Base-by-base conservation (phyloP, 2,113 vertebrate genomes). In the Telmatochromis sp. region DNA sequence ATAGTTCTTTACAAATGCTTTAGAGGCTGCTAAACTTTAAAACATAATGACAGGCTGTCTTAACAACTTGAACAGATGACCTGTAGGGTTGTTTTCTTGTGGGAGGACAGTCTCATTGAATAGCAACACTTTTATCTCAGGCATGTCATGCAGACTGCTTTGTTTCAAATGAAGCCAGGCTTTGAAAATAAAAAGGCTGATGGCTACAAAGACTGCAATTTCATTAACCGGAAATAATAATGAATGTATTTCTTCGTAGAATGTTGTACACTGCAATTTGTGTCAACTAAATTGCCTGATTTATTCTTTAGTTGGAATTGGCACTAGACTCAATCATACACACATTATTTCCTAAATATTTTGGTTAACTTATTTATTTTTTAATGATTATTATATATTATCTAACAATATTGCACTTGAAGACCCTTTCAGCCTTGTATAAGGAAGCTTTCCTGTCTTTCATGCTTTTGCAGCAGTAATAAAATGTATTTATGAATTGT, bases 401-500 rank as follows among this genome's bases (percentile, higher is more conserved):
- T 51, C 17, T 31, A 78, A 33, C 45, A 78, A 51, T 33, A 49
- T 31, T 49, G 10, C 1, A 11, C 68, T 45, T 73, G 21, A 45
- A 73, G n/a, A 73, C 21, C 8, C 8, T 78, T 49, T 78, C 42
- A 49, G 45, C 17, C 73, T 78, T 31, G 17, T 19, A 33, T 78
- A 51, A 33, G 23, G 15, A 51, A 84, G 84, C 89, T 87, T 73
- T 87, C 80, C 81, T 81, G 57, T 68, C 42, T 85, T 86, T 87
- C 57, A 87, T 82, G 35, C 78, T 37, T 55, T 63, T 53, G 82
- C 55, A 45, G 75, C 54, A 80, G 89, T 87, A 80, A 86, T 87
- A n/a, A 87, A 80, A 91, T 85, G 26, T 65, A 83, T 85, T 81
- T 68, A 88, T 82, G 84, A 91, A 90, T 15, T 26, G 10, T 28